Conservation (phyloP, 2,797 vertebrate species). For the Pteropus rufus region DNA sequence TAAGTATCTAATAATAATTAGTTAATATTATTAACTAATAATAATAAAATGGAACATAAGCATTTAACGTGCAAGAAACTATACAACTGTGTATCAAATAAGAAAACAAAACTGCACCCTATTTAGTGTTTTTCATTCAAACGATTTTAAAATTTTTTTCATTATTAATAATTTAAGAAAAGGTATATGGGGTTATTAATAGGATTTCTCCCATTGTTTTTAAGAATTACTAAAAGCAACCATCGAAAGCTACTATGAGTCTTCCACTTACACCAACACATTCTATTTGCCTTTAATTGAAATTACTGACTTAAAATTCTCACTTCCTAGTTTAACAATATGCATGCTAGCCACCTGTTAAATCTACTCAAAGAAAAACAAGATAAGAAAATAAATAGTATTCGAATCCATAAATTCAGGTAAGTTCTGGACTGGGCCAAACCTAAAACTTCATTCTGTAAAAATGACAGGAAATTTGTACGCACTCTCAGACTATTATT, state of each 20-base stretch:
- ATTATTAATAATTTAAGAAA: background rate
- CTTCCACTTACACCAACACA: background rate
- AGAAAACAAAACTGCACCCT: background rate
- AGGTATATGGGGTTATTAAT: background rate
- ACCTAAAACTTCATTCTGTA: background rate
- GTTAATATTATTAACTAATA: background rate
- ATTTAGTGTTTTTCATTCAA: background rate
- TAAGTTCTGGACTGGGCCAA: background rate
- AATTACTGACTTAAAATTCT: background rate
- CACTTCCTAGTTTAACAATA: background rate
- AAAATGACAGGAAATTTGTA: background rate
- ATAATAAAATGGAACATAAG: background rate
- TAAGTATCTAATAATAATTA: background rate
- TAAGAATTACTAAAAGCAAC: background rate
- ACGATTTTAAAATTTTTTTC: background rate
- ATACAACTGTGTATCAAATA: background rate
- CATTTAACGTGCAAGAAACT: background rate
- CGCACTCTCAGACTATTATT: background rate
- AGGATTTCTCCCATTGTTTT: background rate
- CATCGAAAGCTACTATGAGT: background rate
- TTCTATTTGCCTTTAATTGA: background rate
- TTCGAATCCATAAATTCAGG: background rate
- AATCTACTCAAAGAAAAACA: background rate
- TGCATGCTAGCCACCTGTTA: background rate
- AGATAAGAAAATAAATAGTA: background rate